phyloP scores from a whole-genome alignment of 2,888 invertebrate species.

The Chydorus sphaericus region DNA sequence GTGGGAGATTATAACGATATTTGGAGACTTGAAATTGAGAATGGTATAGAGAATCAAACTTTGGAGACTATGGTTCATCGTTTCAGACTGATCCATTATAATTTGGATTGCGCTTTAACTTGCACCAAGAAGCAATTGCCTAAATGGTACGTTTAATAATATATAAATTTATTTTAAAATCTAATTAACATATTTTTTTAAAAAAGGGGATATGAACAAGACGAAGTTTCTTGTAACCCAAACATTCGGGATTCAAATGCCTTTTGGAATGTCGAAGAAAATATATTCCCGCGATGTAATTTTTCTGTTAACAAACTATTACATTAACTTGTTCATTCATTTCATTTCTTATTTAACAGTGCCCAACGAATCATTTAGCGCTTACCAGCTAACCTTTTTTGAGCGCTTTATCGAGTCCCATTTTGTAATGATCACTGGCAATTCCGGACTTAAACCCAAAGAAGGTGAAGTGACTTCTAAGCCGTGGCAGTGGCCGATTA shows the following conservation, averaged over 20 bases:
- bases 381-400: constrained; percentile 76
- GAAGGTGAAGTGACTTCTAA: constrained; percentile 90
- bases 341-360: constrained; percentile 48
- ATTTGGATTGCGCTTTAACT: constrained; percentile 74
- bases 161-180: neutral
- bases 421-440: constrained; percentile 93
- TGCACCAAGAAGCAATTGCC: constrained; percentile 84
- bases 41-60: constrained; percentile 56
- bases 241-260: constrained; percentile 71
- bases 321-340: no score
- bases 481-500: constrained; percentile 97
- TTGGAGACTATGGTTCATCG: constrained; percentile 70
- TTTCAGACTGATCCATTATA: constrained; percentile 68
- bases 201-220: constrained; percentile 74
- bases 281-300: constrained; percentile 61
- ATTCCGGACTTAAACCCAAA: constrained; percentile 87
- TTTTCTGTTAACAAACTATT: neutral
- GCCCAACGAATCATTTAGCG: constrained; percentile 79
- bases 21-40: constrained; percentile 68
- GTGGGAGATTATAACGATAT: constrained; percentile 90
- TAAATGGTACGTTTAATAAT: constrained; percentile 56
- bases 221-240: constrained; percentile 87
- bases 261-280: constrained; percentile 90
- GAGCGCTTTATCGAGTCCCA: constrained; percentile 85
- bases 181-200: neutral